Evolutionary conservation across 2,888 invertebrate genomes (phyloP).

Genomic region (Philopedon plagiatum): DNA sequence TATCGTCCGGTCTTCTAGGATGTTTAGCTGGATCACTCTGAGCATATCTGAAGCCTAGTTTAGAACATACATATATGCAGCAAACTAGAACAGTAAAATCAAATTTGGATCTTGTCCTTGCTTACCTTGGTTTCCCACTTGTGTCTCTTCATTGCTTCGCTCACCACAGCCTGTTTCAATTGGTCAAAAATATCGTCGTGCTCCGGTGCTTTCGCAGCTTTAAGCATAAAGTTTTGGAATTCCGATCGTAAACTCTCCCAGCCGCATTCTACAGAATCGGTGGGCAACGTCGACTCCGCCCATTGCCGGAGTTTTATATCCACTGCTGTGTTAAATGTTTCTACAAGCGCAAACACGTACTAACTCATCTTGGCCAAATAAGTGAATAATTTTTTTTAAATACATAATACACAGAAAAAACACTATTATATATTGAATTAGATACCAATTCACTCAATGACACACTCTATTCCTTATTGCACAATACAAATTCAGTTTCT

Average conservation of each 20-base stretch:
- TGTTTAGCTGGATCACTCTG: conserved; percentile 95
- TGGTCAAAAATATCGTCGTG: conserved; percentile 93
- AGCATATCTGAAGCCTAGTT: conserved; percentile 80
- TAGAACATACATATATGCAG: not conserved
- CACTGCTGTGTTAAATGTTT: conserved; percentile 87
- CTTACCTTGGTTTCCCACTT: conserved; percentile 91
- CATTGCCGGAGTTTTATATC: conserved; percentile 97
- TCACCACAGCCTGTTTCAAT: conserved; percentile 89
- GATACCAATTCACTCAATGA: no score
- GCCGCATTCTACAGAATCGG: conserved; percentile 86
- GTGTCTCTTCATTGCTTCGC: conserved; percentile 88
- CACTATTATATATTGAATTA: no score
- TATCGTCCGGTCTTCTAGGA: conserved; percentile 90
- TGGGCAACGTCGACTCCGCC: conserved; percentile 93
- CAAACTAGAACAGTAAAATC: no score
- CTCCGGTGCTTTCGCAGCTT: conserved; percentile 77
- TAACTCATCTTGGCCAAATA: no score
- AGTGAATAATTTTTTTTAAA: no score
- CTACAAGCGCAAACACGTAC: no score
- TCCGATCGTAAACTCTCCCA: conserved; percentile 87
- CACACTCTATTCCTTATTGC: no score
- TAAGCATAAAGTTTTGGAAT: conserved; percentile 79
- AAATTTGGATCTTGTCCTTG: no score
- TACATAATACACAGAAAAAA: no score
- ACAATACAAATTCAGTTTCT: no score